Base-by-base conservation (phyloP, 2,888 invertebrate species). In the Uropetala carovei region DNA sequence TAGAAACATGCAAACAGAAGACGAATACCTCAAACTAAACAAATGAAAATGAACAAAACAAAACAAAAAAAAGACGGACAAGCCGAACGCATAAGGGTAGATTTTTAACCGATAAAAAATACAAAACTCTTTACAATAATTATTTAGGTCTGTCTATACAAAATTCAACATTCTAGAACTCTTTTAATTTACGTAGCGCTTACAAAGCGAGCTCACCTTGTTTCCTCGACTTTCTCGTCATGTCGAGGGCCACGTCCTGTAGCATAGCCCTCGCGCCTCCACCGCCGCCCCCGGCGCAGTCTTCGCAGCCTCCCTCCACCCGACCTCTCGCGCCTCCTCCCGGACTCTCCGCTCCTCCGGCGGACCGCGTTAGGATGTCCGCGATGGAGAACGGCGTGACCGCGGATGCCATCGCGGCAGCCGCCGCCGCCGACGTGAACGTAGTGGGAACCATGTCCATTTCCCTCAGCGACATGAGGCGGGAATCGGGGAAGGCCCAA, bases 301-400 rank as follows among this genome's bases (percentile, higher is more conserved):
- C 89, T 13, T 89, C 89, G 64, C 89, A 89, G 18, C 89, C 89
- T 43, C 89, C 89, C 18, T 89, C 89, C n/a, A 89, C 30, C 18
- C 89, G 89, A 13, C 89, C 89, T 64, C 89, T 60, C 56, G 60
- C 89, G 18, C 64, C 89, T n/a, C 8, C 82, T 7, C 64, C 92
- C 13, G 92, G 64, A 30, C 84, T 83, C 18, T 83, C 64, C 58
- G 84, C 82, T 11, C 82, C 92, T 27, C 85, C 92, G 30, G 92
- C 92, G n/a, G 92, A 86, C 60, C 92, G 86, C 13, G 85, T 92
- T 13, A 92, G 85, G 27, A 92, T 92, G 92, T 92, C 92, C 43
- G 86, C 68, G 60, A 92, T 92, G 64, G 92, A 92, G 85, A 92
- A 92, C 22, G 92, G 92, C 10, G 92, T 92, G 85, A 82, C 81